Evolutionary conservation across 2,888 invertebrate genomes (phyloP).

Genomic region (Thera obeliscata): DNA sequence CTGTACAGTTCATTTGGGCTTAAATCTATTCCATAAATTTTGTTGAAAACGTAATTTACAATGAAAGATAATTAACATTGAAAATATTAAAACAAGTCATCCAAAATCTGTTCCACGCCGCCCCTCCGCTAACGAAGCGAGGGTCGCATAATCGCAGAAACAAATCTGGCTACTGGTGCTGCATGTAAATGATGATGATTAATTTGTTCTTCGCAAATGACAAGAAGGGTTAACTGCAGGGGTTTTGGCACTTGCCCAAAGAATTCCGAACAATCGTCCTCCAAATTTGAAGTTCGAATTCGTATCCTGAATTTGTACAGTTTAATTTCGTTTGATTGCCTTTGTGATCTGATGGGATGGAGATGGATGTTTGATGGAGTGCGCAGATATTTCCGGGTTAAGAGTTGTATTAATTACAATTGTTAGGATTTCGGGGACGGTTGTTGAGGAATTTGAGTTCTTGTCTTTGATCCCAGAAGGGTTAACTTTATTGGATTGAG

Average conservation of each 20-base stretch:
- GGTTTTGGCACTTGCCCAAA: slow-evolving; percentile 71
- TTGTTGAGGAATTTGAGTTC: slow-evolving; percentile 50
- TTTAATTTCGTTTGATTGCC: slow-evolving; percentile 79
- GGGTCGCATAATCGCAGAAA: slow-evolving; percentile 83
- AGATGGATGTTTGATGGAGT: slow-evolving; percentile 72
- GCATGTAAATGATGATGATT: slow-evolving; percentile 85
- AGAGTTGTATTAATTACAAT: slow-evolving; percentile 78
- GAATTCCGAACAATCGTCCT: slow-evolving; percentile 68
- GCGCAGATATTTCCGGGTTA: slow-evolving; percentile 78
- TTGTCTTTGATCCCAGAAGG: slow-evolving; percentile 62
- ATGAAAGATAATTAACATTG: slow-evolving; percentile 61
- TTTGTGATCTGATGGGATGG: slow-evolving; percentile 63
- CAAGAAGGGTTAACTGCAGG: slow-evolving; percentile 81
- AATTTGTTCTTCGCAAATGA: slow-evolving; percentile 83
- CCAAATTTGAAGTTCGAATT: slow-evolving; percentile 23
- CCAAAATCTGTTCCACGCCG: slow-evolving; percentile 70
- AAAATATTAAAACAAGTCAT: slow-evolving; percentile 72
- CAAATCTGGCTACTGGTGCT: slow-evolving; percentile 82
- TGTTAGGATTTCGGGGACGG: slow-evolving; percentile 56
- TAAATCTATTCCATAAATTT: neutral
- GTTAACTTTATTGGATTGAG: slow-evolving; percentile 37
- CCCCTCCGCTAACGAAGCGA: slow-evolving; percentile 71
- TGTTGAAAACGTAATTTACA: neutral
- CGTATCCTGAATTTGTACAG: slow-evolving; percentile 63
- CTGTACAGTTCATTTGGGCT: too few species aligned